These are phyloP conservation scores for Murina feae DNA, from an alignment of 2,113 vertebrate genomes.

Conservation along the genomic window DNA sequence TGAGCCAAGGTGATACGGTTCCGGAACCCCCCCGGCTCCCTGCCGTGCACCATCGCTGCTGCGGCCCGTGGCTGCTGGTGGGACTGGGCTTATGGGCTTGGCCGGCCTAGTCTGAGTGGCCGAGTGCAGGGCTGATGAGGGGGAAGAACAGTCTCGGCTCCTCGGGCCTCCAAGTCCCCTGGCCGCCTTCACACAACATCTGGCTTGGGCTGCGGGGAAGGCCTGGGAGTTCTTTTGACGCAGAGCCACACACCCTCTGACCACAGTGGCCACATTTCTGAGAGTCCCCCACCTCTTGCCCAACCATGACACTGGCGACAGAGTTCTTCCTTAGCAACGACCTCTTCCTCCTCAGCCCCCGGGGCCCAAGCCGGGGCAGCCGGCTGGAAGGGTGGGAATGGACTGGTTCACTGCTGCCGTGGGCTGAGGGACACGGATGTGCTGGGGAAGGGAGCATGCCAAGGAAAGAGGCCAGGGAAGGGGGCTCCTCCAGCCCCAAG, in stretches of 20 bases:
- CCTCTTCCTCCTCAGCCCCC: not conserved
- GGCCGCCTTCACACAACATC: not conserved
- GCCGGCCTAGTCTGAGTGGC: not conserved
- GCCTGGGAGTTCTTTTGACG: not conserved
- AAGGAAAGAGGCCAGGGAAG: not conserved
- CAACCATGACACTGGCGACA: not conserved
- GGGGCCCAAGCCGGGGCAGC: not conserved
- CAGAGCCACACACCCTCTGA: not conserved
- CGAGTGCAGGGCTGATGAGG: not conserved
- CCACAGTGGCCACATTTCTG: not conserved
- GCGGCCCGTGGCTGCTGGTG: not conserved
- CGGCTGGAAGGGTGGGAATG: not conserved
- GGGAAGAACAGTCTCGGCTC: not conserved
- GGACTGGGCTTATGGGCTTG: not conserved
- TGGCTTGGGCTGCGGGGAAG: not conserved
- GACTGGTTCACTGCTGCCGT: not conserved
- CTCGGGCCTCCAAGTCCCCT: not conserved
- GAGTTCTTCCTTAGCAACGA: not conserved
- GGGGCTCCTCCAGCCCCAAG: not conserved
- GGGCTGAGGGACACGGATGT: not conserved
- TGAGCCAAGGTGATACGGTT: not conserved
- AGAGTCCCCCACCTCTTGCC: not conserved
- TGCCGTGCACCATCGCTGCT: rapidly evolving
- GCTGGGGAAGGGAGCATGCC: not conserved
- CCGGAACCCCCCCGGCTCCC: not conserved